These are phyloP conservation scores for Hoplostethus atlanticus DNA, from an alignment of 2,797 vertebrate genomes.

Conservation along the genomic window DNA sequence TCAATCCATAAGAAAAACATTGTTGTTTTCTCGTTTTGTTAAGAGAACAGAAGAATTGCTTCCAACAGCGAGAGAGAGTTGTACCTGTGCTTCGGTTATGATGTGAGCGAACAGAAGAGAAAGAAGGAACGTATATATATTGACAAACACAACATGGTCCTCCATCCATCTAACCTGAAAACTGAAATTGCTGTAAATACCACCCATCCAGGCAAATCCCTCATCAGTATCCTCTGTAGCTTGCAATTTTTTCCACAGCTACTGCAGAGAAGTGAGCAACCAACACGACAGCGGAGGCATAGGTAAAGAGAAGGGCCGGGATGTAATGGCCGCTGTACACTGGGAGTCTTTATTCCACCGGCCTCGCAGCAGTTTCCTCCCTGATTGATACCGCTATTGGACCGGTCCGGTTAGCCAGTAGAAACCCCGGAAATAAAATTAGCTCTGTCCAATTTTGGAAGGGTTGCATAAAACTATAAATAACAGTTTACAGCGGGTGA, in stretches of 20 bases:
- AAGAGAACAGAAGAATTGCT: background rate
- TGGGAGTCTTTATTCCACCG: slow-evolving; percentile 54
- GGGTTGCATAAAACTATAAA: slow-evolving; percentile 58
- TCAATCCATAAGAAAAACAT: too few species aligned
- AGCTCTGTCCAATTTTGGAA: slow-evolving; percentile 73
- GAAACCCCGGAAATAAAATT: slow-evolving; percentile 78
- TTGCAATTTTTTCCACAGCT: slow-evolving; percentile 21
- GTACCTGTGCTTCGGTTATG: too few species aligned
- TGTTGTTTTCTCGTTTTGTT: too few species aligned
- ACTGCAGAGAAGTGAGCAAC: slow-evolving; percentile 33
- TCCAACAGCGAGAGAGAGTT: background rate
- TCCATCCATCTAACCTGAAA: slow-evolving; percentile 24
- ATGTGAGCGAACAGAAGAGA: too few species aligned
- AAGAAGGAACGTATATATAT: too few species aligned
- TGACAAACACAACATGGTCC: background rate
- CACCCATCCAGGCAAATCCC: slow-evolving; percentile 17
- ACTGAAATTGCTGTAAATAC: slow-evolving; percentile 17
- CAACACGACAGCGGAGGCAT: slow-evolving; percentile 21
- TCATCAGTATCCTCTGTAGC: slow-evolving; percentile 11
- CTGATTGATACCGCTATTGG: slow-evolving; percentile 75
- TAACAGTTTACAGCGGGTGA: slow-evolving; percentile 69
- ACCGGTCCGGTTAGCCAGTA: slow-evolving; percentile 60
- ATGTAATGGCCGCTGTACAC: slow-evolving; percentile 57
- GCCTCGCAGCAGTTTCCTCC: slow-evolving; percentile 62
- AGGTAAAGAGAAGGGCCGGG: slow-evolving; percentile 33